Conservation (phyloP, 2,888 invertebrate species). For the Polydesmus complanatus region DNA sequence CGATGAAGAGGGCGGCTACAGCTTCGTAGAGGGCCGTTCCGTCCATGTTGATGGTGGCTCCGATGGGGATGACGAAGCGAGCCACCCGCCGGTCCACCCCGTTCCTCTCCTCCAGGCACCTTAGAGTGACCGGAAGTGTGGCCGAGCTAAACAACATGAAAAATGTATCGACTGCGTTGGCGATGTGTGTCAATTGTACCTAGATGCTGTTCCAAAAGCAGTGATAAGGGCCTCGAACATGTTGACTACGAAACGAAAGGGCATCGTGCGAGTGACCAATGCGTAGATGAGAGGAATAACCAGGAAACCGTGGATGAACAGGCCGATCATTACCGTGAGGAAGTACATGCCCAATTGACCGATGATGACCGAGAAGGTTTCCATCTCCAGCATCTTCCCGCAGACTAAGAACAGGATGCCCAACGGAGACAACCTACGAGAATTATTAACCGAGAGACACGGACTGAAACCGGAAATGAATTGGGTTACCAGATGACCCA, state of each 20-base stretch:
- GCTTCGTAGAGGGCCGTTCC: slow-evolving; percentile 95
- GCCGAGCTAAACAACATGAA: slow-evolving; percentile 49
- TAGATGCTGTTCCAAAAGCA: slow-evolving; percentile 91
- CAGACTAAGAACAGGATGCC: slow-evolving; percentile 80
- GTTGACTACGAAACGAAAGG: slow-evolving; percentile 63
- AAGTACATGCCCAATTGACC: slow-evolving; percentile 86
- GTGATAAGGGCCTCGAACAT: slow-evolving; percentile 86
- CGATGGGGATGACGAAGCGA: slow-evolving; percentile 89
- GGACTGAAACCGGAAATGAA: neutral
- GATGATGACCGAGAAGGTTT: slow-evolving; percentile 65
- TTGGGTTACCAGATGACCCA: slow-evolving; percentile 83
- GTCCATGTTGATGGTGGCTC: no score
- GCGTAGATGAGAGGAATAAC: slow-evolving; percentile 77
- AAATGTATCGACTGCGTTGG: no score
- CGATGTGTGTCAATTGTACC: slow-evolving; percentile 31
- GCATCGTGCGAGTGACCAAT: slow-evolving; percentile 62
- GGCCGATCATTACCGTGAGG: slow-evolving; percentile 76
- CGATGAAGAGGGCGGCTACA: slow-evolving; percentile 93
- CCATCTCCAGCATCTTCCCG: slow-evolving; percentile 80
- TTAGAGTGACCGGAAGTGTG: slow-evolving; percentile 88
- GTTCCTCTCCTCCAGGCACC: slow-evolving; percentile 77
- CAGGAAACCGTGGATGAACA: slow-evolving; percentile 81
- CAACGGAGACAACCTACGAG: slow-evolving; percentile 77
- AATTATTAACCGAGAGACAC: no score
- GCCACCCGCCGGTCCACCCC: slow-evolving; percentile 77